Evolutionary conservation across 2,797 vertebrate species (phyloP).

Genomic region (Siniperca scherzeri): DNA sequence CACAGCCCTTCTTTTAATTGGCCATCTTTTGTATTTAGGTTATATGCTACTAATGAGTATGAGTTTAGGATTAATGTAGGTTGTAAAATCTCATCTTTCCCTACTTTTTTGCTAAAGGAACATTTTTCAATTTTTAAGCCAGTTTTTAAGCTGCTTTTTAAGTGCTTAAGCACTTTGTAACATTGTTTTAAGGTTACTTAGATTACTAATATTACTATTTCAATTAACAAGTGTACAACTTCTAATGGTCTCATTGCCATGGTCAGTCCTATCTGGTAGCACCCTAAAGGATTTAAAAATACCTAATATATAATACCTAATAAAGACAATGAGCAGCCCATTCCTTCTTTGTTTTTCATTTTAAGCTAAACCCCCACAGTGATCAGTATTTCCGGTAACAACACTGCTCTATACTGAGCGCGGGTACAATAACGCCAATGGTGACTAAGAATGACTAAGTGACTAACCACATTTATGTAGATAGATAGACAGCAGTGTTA

Average conservation of each 20-base stretch:
- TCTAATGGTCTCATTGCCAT: no score
- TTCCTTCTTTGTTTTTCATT: background rate
- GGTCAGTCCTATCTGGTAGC: no score
- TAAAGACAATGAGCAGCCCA: background rate
- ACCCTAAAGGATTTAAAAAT: no score
- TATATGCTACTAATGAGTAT: background rate
- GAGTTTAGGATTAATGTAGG: background rate
- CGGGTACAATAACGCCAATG: background rate
- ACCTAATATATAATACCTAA: no score
- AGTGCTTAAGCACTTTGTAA: no score
- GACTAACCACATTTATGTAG: slow-evolving; percentile 6
- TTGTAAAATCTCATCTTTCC: background rate
- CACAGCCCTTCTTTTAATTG: background rate
- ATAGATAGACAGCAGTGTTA: background rate
- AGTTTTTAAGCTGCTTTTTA: no score
- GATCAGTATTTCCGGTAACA: background rate
- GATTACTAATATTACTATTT: background rate
- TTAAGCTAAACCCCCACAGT: slow-evolving; percentile 6
- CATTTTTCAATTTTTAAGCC: background rate
- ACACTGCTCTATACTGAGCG: background rate
- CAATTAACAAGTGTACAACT: no score
- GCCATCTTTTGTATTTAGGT: background rate
- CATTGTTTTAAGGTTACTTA: no score
- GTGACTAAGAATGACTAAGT: background rate
- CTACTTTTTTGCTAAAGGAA: background rate